Percentiles rank a stretch among this genome's conserved stretches.
Evolutionary conservation across 2,888 invertebrate genomes (phyloP).

Genomic region (Odontocerum albicorne): DNA sequence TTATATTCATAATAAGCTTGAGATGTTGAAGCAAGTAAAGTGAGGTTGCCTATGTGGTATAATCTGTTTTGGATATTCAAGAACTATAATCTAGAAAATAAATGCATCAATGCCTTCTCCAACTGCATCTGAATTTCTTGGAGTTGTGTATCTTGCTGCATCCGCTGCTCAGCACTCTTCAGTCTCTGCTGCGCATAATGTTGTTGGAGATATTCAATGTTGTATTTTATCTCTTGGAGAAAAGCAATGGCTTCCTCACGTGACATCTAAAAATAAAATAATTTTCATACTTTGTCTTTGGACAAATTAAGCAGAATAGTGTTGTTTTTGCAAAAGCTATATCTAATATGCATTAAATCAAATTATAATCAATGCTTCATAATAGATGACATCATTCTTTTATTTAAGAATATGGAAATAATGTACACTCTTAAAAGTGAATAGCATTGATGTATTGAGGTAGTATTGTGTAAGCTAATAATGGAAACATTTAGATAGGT

Average conservation of each 20-base stretch:
- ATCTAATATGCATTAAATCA: too few species aligned
- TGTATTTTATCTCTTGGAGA: slow-evolving; percentile 74
- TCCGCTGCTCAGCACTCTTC: slow-evolving; percentile 42
- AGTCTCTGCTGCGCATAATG: slow-evolving; percentile 59
- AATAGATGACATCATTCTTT: too few species aligned
- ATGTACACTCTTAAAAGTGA: too few species aligned
- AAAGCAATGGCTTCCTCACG: slow-evolving; percentile 75
- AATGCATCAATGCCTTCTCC: slow-evolving; percentile 23
- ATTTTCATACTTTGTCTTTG: background rate
- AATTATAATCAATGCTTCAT: too few species aligned
- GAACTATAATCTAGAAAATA: background rate
- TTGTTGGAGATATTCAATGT: slow-evolving; percentile 69
- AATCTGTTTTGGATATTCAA: background rate
- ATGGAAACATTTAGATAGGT: too few species aligned
- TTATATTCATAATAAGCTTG: too few species aligned
- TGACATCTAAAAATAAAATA: slow-evolving; percentile 59
- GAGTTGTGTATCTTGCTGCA: slow-evolving; percentile 52
- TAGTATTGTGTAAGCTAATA: too few species aligned
- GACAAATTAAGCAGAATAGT: background rate
- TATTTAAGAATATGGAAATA: background rate
- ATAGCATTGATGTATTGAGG: too few species aligned
- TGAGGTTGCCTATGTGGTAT: too few species aligned
- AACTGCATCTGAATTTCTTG: slow-evolving; percentile 49
- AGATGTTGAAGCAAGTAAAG: too few species aligned
- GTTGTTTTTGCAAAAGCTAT: background rate